Evolutionary conservation across 2,888 invertebrate species (phyloP), one percentile per base, ranked within the genome.

Genomic region (Ganaspis brasiliensis): DNA sequence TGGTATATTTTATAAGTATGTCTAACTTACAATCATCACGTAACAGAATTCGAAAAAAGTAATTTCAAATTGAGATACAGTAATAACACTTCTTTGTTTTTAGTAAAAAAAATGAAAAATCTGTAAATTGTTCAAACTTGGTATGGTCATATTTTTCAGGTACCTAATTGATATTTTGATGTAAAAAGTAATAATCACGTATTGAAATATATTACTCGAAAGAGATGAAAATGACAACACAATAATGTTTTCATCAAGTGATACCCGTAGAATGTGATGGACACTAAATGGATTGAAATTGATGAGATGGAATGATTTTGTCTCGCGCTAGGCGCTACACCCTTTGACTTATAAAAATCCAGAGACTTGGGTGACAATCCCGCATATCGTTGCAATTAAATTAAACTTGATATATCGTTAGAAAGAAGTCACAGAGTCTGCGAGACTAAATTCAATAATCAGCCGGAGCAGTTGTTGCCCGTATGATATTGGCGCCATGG

Each of bases 281-380:
- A 40, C 37, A 19, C 9, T 40, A 37, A 67, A 45, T 45, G 45
- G 45, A 67, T n/a, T 67, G 45, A 24, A 67, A 67, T 45, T 45
- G 67, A 67, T 67, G 63, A 40, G 40, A 63, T 40, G 40, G 63
- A 45, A 67, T 67, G 24, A 67, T 67, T 67, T 67, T 67, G 67
- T 67, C 67, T 45, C 67, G 67, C 67, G 67, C 67, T 67, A 63
- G 63, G 67, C 67, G 67, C 24, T 67, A 21, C 67, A 45, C 67
- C 45, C 67, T 67, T 67, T 67, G 67, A 67, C 45, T 45, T 67
- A 67, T 24, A 67, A 67, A 67, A 67, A 67, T 67, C 45, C n/a
- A 45, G 67, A 19, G n/a, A 45, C 24, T 67, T 45, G 9, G 24
- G 24, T 45, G 45, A 24, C 67, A 67, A 67, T 67, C 67, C 67